Evolutionary conservation across 2,113 vertebrate genomes (phyloP), one percentile per base, ranked within the genome.

Genomic region (Haemorhous mexicanus): DNA sequence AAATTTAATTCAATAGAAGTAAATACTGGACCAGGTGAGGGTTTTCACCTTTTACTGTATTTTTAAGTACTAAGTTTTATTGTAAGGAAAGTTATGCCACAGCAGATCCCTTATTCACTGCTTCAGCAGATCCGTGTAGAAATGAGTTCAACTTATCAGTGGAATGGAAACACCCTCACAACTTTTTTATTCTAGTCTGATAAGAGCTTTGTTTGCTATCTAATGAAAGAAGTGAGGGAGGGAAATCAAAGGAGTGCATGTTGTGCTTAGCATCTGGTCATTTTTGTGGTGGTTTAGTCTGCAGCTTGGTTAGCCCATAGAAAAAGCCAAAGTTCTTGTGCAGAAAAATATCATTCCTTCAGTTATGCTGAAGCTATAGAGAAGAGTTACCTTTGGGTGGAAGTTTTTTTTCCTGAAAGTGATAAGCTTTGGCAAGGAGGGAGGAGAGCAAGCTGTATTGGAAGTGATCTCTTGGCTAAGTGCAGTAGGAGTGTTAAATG

Each of bases 111-210:
- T 59, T 55, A 43, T 32, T 82, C 39, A 27, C 68, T 77, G 19
- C 20, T 87, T 70, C 14, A 15, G 49, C 69, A 53, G 30, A 59
- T 52, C 37, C 43, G 35, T 15, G 8, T 63, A 44, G 55, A 64
- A 30, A 9, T 7, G 2, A n/a, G 13, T 15, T 79, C 7, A 21
- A 1, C 44, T 59, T 5, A 5, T 63, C 33, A 33, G 1, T 35
- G 27, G 44, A 87, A 44, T 32, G 22, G 41, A 64, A 78, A 53
- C 21, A 66, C 22, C 18, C 9, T 68, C 10, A 22, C 43, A 59
- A 16, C 43, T 87, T 67, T 82, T 84, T 41, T 37, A 1, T 76
- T 80, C 28, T 41, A 59, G 19, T 33, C 70, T 79, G 44, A 7
- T 22, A 33, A 59, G 61, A 86, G 66, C 44, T 33, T 52, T 37